Conservation (phyloP, 2,113 vertebrate genomes). For the Progne subis region DNA sequence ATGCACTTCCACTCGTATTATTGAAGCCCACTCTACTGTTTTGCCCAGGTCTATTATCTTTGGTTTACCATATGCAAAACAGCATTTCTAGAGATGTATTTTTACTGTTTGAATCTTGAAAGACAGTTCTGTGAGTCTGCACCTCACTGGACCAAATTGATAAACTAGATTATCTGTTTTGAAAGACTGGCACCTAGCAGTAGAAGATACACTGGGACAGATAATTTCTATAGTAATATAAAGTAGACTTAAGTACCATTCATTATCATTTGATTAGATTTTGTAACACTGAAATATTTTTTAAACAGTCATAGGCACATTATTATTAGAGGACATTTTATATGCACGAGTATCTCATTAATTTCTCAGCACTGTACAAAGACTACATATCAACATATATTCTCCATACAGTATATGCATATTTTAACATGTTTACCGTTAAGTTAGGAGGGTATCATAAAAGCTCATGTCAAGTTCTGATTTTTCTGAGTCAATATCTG, state of each 20-base stretch:
- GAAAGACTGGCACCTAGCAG: not conserved
- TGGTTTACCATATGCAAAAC: not conserved
- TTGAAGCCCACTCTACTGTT: not conserved
- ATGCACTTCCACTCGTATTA: not conserved
- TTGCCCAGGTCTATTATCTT: not conserved
- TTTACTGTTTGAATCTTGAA: not conserved
- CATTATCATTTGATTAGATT: not conserved
- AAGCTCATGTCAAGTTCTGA: not conserved
- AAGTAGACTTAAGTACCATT: not conserved
- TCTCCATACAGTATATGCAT: not conserved
- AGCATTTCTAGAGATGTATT: not conserved
- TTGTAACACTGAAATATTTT: not conserved
- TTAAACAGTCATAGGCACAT: not conserved
- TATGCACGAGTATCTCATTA: not conserved
- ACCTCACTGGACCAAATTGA: not conserved
- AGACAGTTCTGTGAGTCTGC: not conserved
- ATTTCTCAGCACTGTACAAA: not conserved
- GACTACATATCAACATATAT: not conserved
- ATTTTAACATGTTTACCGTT: not conserved
- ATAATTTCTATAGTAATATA: not conserved
- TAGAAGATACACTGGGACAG: not conserved
- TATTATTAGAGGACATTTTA: not conserved
- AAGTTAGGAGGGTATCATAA: not conserved
- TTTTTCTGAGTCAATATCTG: not conserved
- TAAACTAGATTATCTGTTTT: not conserved